phyloP scores from a whole-genome alignment of 2,888 invertebrate species.

The Drosophila multiciliata region DNA sequence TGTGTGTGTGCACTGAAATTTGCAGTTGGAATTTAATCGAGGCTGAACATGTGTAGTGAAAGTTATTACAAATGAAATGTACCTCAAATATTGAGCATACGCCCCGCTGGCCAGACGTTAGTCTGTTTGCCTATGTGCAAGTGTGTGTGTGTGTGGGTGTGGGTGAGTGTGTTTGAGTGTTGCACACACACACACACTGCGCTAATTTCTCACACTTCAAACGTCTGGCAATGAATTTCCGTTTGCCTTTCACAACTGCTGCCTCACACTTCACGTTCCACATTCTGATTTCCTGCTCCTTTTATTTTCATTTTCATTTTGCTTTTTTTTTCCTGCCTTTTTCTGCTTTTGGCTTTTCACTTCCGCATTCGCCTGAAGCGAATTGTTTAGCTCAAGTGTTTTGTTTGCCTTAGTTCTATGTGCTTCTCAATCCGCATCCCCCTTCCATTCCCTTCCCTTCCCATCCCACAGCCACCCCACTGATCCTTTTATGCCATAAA shows the following conservation, averaged over 20 bases:
- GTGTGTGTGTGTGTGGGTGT: conserved; percentile 21
- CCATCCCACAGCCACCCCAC: not conserved
- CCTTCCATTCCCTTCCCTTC: no score
- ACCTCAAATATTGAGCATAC: conserved; percentile 59
- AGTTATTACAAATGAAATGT: conserved; percentile 63
- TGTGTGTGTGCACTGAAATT: conserved; percentile 9
- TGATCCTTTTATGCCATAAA: conserved; percentile 62
- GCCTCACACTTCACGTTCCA: conserved; percentile 52
- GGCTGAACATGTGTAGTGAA: conserved; percentile 48
- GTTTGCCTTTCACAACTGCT: conserved; percentile 53
- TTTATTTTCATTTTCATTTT: conserved; percentile 1
- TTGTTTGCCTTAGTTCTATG: conserved; percentile 37
- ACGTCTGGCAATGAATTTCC: conserved; percentile 76
- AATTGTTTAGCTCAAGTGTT: conserved; percentile 62
- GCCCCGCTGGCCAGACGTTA: conserved; percentile 23
- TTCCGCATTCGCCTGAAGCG: conserved; percentile 51
- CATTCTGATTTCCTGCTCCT: conserved; percentile 64
- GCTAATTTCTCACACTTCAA: conserved; percentile 79
- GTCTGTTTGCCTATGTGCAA: conserved; percentile 10
- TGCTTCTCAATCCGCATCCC: not conserved
- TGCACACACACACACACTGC: conserved; percentile 23
- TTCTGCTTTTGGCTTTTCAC: conserved; percentile 53
- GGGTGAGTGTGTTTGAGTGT: conserved; percentile 38
- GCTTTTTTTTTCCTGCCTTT: conserved; percentile 20
- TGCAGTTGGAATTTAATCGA: conserved; percentile 39